Base-by-base conservation (phyloP, 2,113 vertebrate species). In the Laterallus jamaicensis region DNA sequence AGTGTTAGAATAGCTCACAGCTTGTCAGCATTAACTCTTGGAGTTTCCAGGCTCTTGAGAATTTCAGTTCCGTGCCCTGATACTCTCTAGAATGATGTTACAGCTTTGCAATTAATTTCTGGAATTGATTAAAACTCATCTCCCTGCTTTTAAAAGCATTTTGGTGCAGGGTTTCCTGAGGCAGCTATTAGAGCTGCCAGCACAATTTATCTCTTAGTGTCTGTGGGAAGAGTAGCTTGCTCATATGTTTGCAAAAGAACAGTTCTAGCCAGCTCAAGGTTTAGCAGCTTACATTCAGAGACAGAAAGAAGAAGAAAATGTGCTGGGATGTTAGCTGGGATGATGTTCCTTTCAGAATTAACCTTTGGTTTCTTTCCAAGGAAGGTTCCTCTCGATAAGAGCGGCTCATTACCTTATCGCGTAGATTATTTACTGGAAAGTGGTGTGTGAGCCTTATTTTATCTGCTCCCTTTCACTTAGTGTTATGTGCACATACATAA, bases 291-390 rank as follows among this genome's bases (percentile, higher is more conserved):
- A 47, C 15, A 52, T 67, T 78, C 35, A 69, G 88, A 77, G 63
- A 32, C 44, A 85, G 39, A 54, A 88, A 44, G 42, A 93, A 76
- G 63, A 92, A 50, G 66, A 69, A 92, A 74, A 49, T 15, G 59
- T 86, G 3, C 60, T 44, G 49, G 39, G 69, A 31, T 55, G 86
- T 66, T 35, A 80, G 94, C 70, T 39, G 32, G 22, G 60, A 39
- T 52, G 47, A 39, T 1, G 2, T 74, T 95, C 35, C 54, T 76
- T 93, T 54, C 84, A 82, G 62, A 52, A 84, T 76, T 87, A 94
- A 55, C 70, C 82, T 85, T 80, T 76, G 75, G 31, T 87, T 95
- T 90, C 70, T 92, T 91, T 90, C 87, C 70, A 56, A 64, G 66
- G 10, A 85, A 55, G 35, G 54, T 94, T 89, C 37, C 15, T 88